A percentile compares a stretch with the other conserved stretches of the same genome.
These are phyloP conservation scores for Myocastor coypus DNA, from an alignment of 2,113 vertebrate genomes.

Conservation along the genomic window DNA sequence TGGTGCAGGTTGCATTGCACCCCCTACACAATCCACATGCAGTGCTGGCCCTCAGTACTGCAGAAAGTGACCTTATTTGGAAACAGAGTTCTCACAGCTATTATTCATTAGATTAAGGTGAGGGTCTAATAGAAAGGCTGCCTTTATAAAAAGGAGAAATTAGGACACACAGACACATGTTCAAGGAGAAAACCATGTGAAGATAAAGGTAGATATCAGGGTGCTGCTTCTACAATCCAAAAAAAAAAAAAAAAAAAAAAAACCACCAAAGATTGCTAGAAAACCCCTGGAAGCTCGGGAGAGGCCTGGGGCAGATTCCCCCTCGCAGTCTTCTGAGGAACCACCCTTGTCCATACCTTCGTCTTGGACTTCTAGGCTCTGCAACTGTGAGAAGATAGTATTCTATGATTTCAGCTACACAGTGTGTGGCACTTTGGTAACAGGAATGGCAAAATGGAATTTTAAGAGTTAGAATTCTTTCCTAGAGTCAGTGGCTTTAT, in stretches of 20 bases:
- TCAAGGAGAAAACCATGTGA: background rate
- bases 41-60: background rate
- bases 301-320: background rate
- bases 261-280: background rate
- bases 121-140: background rate
- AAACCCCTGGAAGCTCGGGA: background rate
- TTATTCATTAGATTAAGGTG: background rate
- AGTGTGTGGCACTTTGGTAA: background rate
- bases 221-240: background rate
- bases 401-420: background rate
- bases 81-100: background rate
- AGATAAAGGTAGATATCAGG: background rate
- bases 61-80: constrained; percentile 28
- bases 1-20: background rate
- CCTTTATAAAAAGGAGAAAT: background rate
- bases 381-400: background rate
- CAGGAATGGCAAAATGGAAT: background rate
- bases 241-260: no score
- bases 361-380: background rate
- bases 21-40: background rate
- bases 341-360: background rate
- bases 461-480: background rate
- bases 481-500: background rate
- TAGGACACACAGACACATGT: background rate
- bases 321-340: background rate